Evolutionary conservation across 2,888 invertebrate genomes (phyloP).

Genomic region (Syrphus vitripennis): DNA sequence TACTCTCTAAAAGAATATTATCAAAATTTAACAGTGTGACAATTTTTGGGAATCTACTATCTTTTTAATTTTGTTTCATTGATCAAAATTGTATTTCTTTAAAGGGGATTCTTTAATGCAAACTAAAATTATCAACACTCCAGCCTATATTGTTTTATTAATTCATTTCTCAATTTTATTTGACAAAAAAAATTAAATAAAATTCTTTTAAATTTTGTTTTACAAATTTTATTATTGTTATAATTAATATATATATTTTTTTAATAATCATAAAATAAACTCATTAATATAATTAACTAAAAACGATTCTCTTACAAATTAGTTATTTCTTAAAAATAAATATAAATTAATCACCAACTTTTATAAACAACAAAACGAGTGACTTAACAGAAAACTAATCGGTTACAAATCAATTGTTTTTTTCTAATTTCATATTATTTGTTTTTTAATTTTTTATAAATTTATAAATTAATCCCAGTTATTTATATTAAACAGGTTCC

Average conservation of each 20-base stretch:
- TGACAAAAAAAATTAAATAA: neutral
- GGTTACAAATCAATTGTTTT: neutral
- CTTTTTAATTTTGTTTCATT: too few relatives aligned
- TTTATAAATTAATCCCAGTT: neutral
- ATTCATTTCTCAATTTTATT: too few relatives aligned
- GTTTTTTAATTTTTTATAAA: too few relatives aligned
- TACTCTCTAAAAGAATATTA: too few relatives aligned
- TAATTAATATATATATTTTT: constrained; percentile 33
- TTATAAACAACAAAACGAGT: constrained; percentile 54
- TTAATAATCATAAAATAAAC: constrained; percentile 55
- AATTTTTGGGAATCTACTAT: too few relatives aligned
- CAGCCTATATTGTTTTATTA: too few relatives aligned
- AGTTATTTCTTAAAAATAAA: constrained; percentile 55
- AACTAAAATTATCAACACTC: too few relatives aligned
- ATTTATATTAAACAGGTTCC: constrained; percentile 10
- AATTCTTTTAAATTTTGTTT: neutral
- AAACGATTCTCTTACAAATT: constrained; percentile 55
- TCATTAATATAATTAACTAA: constrained; percentile 60
- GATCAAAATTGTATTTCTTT: too few relatives aligned
- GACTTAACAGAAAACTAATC: constrained; percentile 7
- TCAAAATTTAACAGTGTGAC: too few relatives aligned
- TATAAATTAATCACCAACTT: constrained; percentile 69
- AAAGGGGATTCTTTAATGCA: too few relatives aligned
- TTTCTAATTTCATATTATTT: neutral
- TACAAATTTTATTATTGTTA: constrained; percentile 51